These are phyloP conservation scores for Drosophila novamexicana DNA, from an alignment of 1,140 invertebrate species.

Conservation along the genomic window DNA sequence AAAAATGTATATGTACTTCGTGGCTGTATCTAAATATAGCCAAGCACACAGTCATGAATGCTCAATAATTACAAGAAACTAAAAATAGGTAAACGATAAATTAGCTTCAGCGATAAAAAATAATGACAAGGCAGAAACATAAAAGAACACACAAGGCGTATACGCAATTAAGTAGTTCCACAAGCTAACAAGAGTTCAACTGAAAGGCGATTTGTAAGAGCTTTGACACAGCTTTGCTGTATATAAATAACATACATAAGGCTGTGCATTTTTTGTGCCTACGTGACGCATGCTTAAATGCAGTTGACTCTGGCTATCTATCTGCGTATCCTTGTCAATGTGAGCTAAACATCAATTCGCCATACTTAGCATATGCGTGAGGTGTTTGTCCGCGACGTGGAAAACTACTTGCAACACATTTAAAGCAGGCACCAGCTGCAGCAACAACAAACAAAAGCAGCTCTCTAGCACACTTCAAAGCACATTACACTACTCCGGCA, in stretches of 20 bases:
- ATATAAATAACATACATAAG: background rate
- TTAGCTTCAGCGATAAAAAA: background rate
- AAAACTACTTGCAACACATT: conserved; percentile 65
- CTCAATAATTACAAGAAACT: background rate
- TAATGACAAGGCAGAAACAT: background rate
- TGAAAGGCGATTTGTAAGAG: background rate
- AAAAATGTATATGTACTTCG: background rate
- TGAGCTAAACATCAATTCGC: conserved; percentile 57
- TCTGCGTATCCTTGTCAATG: conserved; percentile 25
- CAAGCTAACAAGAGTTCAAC: background rate
- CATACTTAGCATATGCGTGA: conserved; percentile 71
- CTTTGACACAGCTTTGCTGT: conserved; percentile 2
- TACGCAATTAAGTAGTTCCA: background rate
- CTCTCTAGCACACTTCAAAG: conserved; percentile 67
- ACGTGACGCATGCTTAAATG: conserved; percentile 28
- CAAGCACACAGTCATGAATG: background rate
- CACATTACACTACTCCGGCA: conserved; percentile 65
- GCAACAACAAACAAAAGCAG: conserved; percentile 48
- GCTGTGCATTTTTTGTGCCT: conserved; percentile 1
- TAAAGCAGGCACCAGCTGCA: conserved; percentile 47
- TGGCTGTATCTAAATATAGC: background rate
- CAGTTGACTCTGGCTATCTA: conserved; percentile 6
- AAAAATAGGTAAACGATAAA: conserved; percentile 24
- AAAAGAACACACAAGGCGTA: background rate
- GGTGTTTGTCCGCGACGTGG: conserved; percentile 53